Evolutionary conservation across 2,888 invertebrate genomes (phyloP).

Genomic region (Podotricha telesiphe): DNA sequence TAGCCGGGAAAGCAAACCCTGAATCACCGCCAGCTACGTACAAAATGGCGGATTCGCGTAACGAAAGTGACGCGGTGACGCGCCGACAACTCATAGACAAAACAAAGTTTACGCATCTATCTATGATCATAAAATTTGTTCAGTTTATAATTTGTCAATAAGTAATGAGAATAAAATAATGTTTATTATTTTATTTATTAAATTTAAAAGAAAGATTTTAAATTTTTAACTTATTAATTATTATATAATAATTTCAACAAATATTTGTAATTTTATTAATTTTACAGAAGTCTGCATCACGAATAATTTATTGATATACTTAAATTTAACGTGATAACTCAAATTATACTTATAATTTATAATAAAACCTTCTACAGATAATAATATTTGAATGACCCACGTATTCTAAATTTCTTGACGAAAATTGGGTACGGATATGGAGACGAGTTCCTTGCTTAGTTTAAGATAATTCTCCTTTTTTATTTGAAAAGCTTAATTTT

Average conservation of each 20-base stretch:
- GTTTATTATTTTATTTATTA: too few species aligned
- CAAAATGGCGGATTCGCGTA: constrained; percentile 84
- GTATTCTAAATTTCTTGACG: constrained; percentile 16
- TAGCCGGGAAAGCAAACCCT: constrained; percentile 74
- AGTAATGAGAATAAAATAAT: background rate
- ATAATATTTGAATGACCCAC: constrained; percentile 14
- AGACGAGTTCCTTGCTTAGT: constrained; percentile 11
- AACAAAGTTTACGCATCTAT: constrained; percentile 40
- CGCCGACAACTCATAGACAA: constrained; percentile 68
- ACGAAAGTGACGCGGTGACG: constrained; percentile 81
- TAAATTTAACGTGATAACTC: background rate
- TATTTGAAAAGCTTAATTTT: background rate
- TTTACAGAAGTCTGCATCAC: too few species aligned
- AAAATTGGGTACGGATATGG: background rate
- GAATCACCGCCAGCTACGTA: constrained; percentile 83
- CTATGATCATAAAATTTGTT: constrained; percentile 30
- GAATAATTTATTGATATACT: too few species aligned
- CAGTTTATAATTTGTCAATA: background rate
- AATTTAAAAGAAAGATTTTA: too few species aligned
- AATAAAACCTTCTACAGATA: constrained; percentile 4
- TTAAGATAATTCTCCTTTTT: constrained; percentile 19
- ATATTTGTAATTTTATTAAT: background rate
- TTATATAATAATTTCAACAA: background rate
- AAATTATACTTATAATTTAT: background rate
- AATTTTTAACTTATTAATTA: too few species aligned